Base-by-base conservation (phyloP, 2,113 vertebrate genomes). In the Mustela nigripes region DNA sequence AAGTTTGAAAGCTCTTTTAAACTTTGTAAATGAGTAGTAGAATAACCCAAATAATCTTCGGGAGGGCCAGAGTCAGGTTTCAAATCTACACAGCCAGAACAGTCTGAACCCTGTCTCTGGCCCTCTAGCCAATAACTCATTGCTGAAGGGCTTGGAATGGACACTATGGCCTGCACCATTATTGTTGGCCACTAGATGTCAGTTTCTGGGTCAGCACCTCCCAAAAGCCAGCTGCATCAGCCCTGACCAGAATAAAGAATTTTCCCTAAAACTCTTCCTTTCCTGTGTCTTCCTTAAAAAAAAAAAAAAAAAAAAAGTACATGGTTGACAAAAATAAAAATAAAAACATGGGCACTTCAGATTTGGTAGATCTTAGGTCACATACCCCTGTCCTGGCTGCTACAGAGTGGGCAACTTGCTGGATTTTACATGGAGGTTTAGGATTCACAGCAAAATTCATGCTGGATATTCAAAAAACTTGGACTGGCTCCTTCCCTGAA, bases 21-120 rank as follows among this genome's bases (percentile, higher is more conserved):
- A 86, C 36, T 74, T 84, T 53, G 74, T 81, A 91, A 85, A 84
- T 89, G 45, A 96, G 33, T 83, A 79, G 33, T 76, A 63, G 58
- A 53, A 48, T 82, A 93, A 87, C 67, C 22, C 45, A 94, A 5
- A 36, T 90, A 74, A 88, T 56, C 10, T 95, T 81, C 60, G 62
- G 65, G 58, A 83, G 28, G 10, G 69, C 15, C 62, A 42, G 62
- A 89, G 24, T 87, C 36, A 22, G 45, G 28, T 39, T 88, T 90
- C 14, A 56, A 82, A 95, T 26, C 18, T 33, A 4, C 26, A 82
- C 10, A 82, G 19, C 58, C 48, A 91, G 84, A 92, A 89, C 9
- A 28, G 5, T 92, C 50, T 83, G 81, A 62, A 91, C 18, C 26
- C 11, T 15, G 22, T 18, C 9, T 50, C 39, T 11, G 31, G 42